Conservation (phyloP, 2,113 vertebrate genomes). For the Vidua macroura region DNA sequence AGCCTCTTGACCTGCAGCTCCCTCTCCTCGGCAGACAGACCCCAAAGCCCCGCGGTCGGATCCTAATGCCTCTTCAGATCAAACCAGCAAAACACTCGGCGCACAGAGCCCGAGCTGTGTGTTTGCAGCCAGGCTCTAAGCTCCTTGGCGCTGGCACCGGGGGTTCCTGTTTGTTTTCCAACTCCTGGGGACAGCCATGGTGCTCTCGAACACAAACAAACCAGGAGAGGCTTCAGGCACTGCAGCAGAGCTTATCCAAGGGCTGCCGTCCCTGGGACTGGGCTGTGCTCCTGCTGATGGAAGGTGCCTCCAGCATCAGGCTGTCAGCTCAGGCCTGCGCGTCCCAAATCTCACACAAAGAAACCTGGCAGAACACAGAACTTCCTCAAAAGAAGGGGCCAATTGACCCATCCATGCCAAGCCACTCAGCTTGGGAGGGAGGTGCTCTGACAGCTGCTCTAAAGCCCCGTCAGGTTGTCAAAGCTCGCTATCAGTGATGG, state of each 20-base stretch:
- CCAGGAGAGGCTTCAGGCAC: not conserved
- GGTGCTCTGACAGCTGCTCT: not conserved
- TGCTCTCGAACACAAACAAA: not conserved
- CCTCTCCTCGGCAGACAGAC: not conserved
- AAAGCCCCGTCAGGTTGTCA: not conserved
- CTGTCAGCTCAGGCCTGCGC: not conserved
- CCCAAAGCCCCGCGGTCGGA: not conserved
- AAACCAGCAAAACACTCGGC: not conserved
- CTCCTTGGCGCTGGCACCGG: not conserved
- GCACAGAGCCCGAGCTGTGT: not conserved
- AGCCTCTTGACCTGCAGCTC: constrained; percentile 59
- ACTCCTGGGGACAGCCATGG: not conserved
- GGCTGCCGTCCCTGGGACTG: rapidly evolving
- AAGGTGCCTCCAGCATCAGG: not conserved
- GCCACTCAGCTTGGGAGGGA: not conserved
- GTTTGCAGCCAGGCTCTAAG: constrained; percentile 4
- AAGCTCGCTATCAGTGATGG: rapidly evolving
- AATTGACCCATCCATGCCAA: rapidly evolving
- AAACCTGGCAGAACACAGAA: not conserved
- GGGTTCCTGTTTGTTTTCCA: constrained; percentile 17
- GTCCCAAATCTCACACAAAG: not conserved
- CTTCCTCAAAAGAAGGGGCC: not conserved
- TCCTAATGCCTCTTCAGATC: constrained; percentile 36
- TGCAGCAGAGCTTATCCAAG: not conserved
- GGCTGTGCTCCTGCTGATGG: rapidly evolving